Conservation (phyloP, 2,888 invertebrate species). For the Eupithecia pulchellata region DNA sequence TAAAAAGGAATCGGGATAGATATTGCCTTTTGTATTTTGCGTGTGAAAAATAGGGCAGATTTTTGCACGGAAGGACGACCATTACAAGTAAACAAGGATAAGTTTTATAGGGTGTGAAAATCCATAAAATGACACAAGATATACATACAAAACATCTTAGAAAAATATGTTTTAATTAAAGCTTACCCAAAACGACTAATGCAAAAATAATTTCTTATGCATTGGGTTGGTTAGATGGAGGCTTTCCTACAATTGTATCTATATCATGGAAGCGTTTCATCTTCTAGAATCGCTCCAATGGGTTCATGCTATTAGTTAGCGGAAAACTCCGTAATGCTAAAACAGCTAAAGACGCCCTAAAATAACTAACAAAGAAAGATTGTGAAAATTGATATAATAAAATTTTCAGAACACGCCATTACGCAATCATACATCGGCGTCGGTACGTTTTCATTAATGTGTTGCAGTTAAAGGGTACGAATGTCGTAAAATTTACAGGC, state of each 20-base stretch:
- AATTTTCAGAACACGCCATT: slow-evolving; percentile 28
- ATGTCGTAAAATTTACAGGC: slow-evolving; percentile 34
- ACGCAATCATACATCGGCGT: slow-evolving; percentile 18
- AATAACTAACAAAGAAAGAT: not conserved
- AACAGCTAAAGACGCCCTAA: not conserved
- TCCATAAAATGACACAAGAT: not conserved
- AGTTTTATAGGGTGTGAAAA: not conserved
- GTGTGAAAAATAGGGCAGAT: slow-evolving; percentile 25
- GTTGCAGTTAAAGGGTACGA: slow-evolving; percentile 32
- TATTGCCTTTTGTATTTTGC: slow-evolving; percentile 35
- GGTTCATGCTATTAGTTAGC: not conserved
- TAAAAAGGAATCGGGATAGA: slow-evolving; percentile 34
- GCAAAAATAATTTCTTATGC: not conserved
- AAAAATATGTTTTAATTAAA: not conserved
- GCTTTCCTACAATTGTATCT: not conserved
- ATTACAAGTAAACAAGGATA: not conserved
- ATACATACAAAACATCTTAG: not conserved
- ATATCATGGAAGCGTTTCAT: not conserved
- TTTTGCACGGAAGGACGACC: not conserved
- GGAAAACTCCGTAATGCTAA: not conserved
- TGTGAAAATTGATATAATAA: slow-evolving; percentile 23
- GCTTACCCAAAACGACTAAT: too few species aligned
- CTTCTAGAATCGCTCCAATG: not conserved
- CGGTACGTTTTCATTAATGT: slow-evolving; percentile 29
- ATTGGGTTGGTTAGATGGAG: not conserved